Conservation (phyloP, 2,888 invertebrate genomes). For the Tryphoninae sp. region DNA sequence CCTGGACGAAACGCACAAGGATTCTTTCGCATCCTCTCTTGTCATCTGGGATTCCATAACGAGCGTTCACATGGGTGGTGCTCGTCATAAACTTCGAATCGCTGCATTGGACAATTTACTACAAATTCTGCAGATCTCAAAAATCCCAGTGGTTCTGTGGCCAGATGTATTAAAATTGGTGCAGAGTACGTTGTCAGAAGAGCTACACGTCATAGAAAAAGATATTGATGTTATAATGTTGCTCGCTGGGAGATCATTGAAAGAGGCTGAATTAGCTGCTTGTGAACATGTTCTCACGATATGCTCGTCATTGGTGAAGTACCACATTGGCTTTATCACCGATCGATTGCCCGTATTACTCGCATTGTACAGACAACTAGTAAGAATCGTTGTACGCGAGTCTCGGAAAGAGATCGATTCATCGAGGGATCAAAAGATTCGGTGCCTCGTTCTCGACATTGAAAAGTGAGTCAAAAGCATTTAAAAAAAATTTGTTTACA, state of each 20-base stretch:
- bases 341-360: conserved; percentile 73
- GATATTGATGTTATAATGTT: conserved; percentile 72
- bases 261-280: conserved; percentile 60
- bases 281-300: conserved; percentile 71
- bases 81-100: conserved; percentile 69
- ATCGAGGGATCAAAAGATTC: conserved; percentile 66
- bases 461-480: conserved; percentile 73
- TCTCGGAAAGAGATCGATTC: conserved; percentile 66
- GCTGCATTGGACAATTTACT: conserved; percentile 68
- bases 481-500: conserved; percentile 36
- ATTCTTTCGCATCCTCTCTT: conserved; percentile 65
- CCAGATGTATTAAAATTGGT: conserved; percentile 66
- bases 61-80: conserved; percentile 68
- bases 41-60: conserved; percentile 73
- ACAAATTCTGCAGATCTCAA: conserved; percentile 60
- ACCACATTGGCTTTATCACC: conserved; percentile 68
- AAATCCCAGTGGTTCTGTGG: conserved; percentile 66
- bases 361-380: conserved; percentile 70
- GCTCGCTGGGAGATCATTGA: conserved; percentile 68
- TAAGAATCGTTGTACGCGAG: conserved; percentile 68
- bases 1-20: conserved; percentile 59
- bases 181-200: conserved; percentile 65
- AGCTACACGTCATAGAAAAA: conserved; percentile 67
- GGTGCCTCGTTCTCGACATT: conserved; percentile 72
- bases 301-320: conserved; percentile 71